A percentile compares a stretch with the other conserved stretches of the same genome.
Conservation (phyloP, 2,113 vertebrate genomes). For the Mustela nigripes region DNA sequence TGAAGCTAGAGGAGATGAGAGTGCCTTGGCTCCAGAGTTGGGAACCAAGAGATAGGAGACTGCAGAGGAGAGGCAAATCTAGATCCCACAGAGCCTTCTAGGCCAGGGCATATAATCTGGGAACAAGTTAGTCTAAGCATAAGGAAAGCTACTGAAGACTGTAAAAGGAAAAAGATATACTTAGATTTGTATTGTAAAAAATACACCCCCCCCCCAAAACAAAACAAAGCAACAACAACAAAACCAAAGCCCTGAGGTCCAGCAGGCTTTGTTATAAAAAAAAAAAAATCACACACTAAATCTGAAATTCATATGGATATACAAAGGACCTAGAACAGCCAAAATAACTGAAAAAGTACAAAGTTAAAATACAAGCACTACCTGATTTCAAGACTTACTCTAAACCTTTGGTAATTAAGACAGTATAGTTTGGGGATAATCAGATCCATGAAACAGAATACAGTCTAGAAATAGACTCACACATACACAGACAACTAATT, state of each 20-base stretch:
- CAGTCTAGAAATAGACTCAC: slow-evolving; percentile 59
- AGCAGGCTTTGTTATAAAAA: slow-evolving; percentile 22
- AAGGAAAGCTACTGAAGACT: neutral
- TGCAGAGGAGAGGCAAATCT: neutral
- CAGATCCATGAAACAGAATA: slow-evolving; percentile 27
- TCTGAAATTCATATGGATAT: slow-evolving; percentile 64
- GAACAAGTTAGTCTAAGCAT: neutral
- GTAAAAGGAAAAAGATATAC: neutral
- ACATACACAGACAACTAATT: slow-evolving; percentile 51
- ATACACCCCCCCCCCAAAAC: neutral
- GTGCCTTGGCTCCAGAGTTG: neutral
- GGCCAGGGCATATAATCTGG: neutral
- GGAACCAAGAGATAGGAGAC: neutral
- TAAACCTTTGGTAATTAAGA: slow-evolving; percentile 69
- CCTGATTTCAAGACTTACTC: slow-evolving; percentile 67
- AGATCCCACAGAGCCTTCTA: neutral
- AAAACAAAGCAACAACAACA: neutral
- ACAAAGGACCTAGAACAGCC: slow-evolving; percentile 27
- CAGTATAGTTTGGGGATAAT: slow-evolving; percentile 49
- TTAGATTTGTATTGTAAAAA: slow-evolving; percentile 18
- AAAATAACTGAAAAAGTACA: slow-evolving; percentile 59
- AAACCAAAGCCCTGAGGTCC: neutral
- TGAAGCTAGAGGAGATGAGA: neutral
- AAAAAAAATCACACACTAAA: slow-evolving; percentile 3
- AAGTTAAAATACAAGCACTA: slow-evolving; percentile 51